A percentile compares a stretch with the other conserved stretches of the same genome.
Conservation (phyloP, 1,140 invertebrate species). For the Aphidius ervi region DNA sequence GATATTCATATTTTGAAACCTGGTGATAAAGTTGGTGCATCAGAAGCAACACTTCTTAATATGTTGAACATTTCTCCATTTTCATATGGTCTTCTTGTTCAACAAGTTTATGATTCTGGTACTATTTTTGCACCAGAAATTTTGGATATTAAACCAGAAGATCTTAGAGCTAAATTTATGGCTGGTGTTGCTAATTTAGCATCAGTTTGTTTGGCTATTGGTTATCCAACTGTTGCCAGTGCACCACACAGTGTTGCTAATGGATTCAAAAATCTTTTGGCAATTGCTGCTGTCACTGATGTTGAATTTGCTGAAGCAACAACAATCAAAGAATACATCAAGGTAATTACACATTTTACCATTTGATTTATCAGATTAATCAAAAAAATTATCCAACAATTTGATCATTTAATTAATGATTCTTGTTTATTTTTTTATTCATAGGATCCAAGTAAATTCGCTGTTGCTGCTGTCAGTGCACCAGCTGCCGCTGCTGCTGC, state of each 20-base stretch:
- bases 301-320: conserved; percentile 91
- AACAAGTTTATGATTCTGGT: conserved; percentile 97
- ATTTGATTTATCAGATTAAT: not conserved
- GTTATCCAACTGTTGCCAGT: conserved; percentile 94
- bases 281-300: conserved; percentile 92
- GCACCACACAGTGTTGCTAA: conserved; percentile 96
- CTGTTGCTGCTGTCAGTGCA: conserved; percentile 61
- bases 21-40: conserved; percentile 96
- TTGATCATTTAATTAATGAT: conserved; percentile 16
- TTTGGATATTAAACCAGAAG: conserved; percentile 96
- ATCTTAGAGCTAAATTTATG: conserved; percentile 86
- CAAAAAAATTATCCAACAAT: not conserved
- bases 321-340: conserved; percentile 87
- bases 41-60: conserved; percentile 96
- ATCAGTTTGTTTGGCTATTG: conserved; percentile 87
- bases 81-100: conserved; percentile 93
- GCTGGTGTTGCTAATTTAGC: conserved; percentile 91
- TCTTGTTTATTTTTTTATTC: conserved; percentile 40
- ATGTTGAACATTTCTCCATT: conserved; percentile 99
- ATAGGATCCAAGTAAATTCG: conserved; percentile 91
- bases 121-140: conserved; percentile 96
- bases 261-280: conserved; percentile 97
- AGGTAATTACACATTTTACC: conserved; percentile 52
- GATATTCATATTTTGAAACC: conserved; percentile 94
- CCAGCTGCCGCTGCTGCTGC: conserved; percentile 59